Conservation (phyloP, 2,888 invertebrate genomes). For the Heliconius ethilla region DNA sequence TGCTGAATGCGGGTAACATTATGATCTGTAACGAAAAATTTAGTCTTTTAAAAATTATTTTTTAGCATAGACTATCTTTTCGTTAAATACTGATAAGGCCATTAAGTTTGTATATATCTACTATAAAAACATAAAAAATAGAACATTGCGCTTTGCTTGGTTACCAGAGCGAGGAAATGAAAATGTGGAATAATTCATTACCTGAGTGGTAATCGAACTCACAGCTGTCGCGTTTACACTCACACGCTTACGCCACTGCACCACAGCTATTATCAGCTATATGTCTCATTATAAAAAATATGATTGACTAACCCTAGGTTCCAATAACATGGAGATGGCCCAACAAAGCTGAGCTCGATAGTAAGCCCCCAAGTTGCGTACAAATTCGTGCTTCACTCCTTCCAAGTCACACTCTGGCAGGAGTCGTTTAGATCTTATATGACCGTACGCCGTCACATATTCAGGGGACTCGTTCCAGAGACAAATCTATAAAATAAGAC, state of each 20-base stretch:
- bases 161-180: too few species aligned
- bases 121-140: too few species aligned
- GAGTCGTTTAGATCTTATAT: constrained; percentile 54
- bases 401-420: constrained; percentile 60
- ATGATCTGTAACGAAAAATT: constrained; percentile 58
- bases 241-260: too few species aligned
- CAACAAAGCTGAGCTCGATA: constrained; percentile 73
- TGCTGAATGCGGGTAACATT: constrained; percentile 56
- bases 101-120: too few species aligned
- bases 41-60: background rate
- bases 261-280: too few species aligned
- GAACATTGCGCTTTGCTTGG: too few species aligned
- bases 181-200: too few species aligned
- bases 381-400: constrained; percentile 50
- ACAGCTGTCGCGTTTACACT: too few species aligned
- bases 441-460: constrained; percentile 54
- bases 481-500: constrained; percentile 55
- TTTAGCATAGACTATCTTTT: background rate
- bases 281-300: background rate
- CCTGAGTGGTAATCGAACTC: too few species aligned
- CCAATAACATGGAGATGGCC: constrained; percentile 68
- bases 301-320: constrained; percentile 59
- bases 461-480: constrained; percentile 60
- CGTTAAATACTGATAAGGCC: too few species aligned
- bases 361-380: constrained; percentile 57